phyloP scores from a whole-genome alignment of 2,888 invertebrate species.

The Pyrochroa serraticornis region DNA sequence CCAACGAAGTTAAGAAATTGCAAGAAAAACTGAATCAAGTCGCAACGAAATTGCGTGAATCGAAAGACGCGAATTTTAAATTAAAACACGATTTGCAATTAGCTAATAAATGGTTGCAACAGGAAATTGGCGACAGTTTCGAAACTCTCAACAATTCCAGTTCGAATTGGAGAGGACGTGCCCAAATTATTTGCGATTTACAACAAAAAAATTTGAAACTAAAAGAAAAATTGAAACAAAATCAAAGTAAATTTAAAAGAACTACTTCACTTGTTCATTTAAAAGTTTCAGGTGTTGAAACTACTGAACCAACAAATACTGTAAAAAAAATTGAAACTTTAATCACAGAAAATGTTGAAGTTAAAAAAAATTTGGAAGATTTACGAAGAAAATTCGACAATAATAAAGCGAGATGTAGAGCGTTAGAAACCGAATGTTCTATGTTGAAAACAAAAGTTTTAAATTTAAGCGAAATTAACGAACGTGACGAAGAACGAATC shows the following conservation, averaged over 20 bases:
- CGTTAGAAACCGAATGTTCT: conserved; percentile 69
- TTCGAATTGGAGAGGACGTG: conserved; percentile 77
- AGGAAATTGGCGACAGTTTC: conserved; percentile 76
- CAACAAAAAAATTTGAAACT: conserved; percentile 73
- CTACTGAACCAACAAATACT: conserved; percentile 21
- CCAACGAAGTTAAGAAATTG: conserved; percentile 62
- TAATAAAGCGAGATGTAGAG: conserved; percentile 70
- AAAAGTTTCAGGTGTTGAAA: neutral
- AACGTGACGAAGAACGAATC: conserved; percentile 68
- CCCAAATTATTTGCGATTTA: conserved; percentile 74
- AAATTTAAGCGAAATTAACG: conserved; percentile 67
- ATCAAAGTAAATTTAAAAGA: conserved; percentile 26
- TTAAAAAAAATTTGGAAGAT: conserved; percentile 65
- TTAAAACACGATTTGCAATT: conserved; percentile 74
- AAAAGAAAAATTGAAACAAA: conserved; percentile 62
- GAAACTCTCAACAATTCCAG: conserved; percentile 64
- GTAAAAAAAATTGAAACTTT: conserved; percentile 60
- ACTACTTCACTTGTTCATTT: neutral
- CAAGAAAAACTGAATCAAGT: conserved; percentile 66
- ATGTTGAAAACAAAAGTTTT: conserved; percentile 65
- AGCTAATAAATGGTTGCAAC: conserved; percentile 75
- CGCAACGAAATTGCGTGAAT: conserved; percentile 70
- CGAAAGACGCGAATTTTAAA: conserved; percentile 71
- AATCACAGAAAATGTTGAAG: conserved; percentile 63
- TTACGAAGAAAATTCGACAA: conserved; percentile 70